Evolutionary conservation across 2,797 vertebrate genomes (phyloP).

Genomic region (Caiman crocodilus): DNA sequence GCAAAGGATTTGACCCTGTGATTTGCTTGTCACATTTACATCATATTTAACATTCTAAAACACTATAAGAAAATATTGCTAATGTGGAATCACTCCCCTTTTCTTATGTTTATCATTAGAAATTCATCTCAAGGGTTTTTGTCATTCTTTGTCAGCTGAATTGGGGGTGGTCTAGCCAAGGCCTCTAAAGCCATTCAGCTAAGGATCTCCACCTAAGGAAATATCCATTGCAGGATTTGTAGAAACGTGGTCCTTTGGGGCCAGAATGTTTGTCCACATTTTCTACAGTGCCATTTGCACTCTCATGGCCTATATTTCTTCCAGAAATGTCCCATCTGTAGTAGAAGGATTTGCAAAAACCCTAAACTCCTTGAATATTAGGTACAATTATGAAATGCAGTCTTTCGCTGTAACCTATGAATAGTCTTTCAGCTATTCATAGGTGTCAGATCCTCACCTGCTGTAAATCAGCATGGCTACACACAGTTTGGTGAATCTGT

Average conservation of each 20-base stretch:
- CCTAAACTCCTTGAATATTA: neutral
- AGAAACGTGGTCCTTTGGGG: too few species aligned
- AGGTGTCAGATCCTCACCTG: neutral
- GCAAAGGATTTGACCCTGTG: neutral
- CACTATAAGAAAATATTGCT: neutral
- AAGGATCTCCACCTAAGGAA: too few species aligned
- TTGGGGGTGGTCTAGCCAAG: too few species aligned
- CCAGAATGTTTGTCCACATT: too few species aligned
- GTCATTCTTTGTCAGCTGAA: too few species aligned
- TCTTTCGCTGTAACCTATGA: too few species aligned
- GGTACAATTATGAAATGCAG: neutral
- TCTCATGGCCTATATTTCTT: neutral
- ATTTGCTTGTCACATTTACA: rapidly evolving
- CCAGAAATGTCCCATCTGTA: neutral
- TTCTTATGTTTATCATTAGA: neutral
- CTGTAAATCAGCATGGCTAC: neutral
- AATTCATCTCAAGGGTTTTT: too few species aligned
- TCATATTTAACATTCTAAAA: neutral
- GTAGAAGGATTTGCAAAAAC: neutral
- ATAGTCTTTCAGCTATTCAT: conserved; percentile 4
- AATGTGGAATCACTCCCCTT: neutral
- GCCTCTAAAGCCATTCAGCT: too few species aligned
- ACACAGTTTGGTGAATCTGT: neutral
- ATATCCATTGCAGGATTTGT: too few species aligned
- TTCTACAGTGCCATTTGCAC: too few species aligned